Percentiles rank a stretch among this genome's conserved stretches.
Evolutionary conservation across 1,140 invertebrate genomes (phyloP).

Genomic region (Galleria mellonella): DNA sequence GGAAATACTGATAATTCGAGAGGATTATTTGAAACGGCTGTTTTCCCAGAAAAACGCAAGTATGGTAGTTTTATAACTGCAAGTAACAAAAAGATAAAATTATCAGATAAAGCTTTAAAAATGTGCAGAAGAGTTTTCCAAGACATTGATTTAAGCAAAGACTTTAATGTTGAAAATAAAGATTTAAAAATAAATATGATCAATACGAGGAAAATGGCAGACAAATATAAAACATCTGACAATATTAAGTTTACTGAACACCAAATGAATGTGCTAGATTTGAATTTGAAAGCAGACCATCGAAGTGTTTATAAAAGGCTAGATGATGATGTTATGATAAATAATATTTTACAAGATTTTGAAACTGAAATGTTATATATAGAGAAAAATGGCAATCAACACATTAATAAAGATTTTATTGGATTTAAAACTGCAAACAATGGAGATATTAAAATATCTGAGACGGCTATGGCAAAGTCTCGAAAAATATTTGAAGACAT

Average conservation of each 20-base stretch:
- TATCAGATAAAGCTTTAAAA: constrained; percentile 28
- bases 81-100: constrained; percentile 28
- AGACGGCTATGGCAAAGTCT: constrained; percentile 34
- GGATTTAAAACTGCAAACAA: constrained; percentile 36
- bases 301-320: no score
- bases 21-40: no score
- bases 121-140: constrained; percentile 27
- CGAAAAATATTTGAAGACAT: constrained; percentile 30
- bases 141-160: constrained; percentile 21
- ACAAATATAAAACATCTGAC: no score
- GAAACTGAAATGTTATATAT: constrained; percentile 1
- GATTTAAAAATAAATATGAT: no score
- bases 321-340: no score
- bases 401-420: background rate
- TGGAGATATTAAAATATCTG: constrained; percentile 33
- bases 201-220: no score
- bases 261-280: no score
- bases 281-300: no score
- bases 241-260: no score
- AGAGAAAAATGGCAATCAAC: background rate
- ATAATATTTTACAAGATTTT: constrained; percentile 7
- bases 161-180: constrained; percentile 3
- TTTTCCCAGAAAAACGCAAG: constrained; percentile 1
- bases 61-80: constrained; percentile 28
- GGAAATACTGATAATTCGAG: no score